These are phyloP conservation scores for Chloroclystis v-ata DNA, from an alignment of 2,888 invertebrate species.

Conservation along the genomic window DNA sequence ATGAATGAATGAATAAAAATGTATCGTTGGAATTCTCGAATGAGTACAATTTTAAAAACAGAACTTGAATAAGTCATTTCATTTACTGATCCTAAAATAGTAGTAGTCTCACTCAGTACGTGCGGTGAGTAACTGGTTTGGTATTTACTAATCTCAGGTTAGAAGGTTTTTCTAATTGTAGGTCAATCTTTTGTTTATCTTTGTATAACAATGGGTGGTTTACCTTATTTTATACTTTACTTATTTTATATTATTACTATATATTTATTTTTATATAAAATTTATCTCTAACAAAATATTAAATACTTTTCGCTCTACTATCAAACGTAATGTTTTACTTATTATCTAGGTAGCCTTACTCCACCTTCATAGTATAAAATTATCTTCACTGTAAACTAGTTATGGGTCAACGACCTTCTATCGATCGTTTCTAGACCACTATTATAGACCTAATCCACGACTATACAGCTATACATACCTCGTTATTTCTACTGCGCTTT, in stretches of 20 bases:
- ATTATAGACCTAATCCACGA: background rate
- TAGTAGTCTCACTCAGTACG: constrained; percentile 31
- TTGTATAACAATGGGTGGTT: background rate
- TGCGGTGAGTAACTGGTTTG: constrained; percentile 37
- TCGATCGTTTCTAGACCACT: too few species aligned
- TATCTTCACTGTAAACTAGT: too few species aligned
- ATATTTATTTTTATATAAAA: too few species aligned
- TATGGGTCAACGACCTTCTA: too few species aligned
- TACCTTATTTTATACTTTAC: background rate
- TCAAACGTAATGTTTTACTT: too few species aligned
- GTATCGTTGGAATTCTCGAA: background rate
- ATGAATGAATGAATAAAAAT: background rate
- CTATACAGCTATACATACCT: too few species aligned
- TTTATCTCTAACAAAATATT: too few species aligned
- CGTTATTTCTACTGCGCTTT: background rate
- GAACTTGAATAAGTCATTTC: constrained; percentile 23
- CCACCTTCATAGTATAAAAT: too few species aligned
- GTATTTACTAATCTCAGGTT: constrained; percentile 33
- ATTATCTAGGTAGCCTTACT: too few species aligned
- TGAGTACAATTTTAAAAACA: background rate
- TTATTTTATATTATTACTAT: too few species aligned
- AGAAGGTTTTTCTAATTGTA: constrained; percentile 25
- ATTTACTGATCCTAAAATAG: constrained; percentile 42
- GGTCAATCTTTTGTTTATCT: constrained; percentile 15
- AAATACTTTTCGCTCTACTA: too few species aligned